Base-by-base conservation (phyloP, 2,797 vertebrate genomes). In the Miichthys miiuy region DNA sequence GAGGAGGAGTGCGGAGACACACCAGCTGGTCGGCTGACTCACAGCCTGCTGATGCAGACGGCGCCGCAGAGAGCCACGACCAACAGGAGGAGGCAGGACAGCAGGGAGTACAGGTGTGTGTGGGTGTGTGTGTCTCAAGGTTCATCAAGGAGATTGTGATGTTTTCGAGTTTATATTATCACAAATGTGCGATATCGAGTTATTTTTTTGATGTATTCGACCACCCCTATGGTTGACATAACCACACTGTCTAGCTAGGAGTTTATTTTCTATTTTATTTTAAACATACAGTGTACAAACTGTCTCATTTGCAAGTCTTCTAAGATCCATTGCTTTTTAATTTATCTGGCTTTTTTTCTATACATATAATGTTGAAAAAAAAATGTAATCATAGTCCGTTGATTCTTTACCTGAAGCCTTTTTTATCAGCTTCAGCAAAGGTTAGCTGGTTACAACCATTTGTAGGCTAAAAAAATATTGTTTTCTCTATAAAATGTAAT, bases 31-130 rank as follows among this genome's bases (percentile, higher is more conserved):
- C 89, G 95, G 84, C 93, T 98, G 78, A 96, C 97, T 0, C 96
- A 97, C 86, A 97, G 96, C 93, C 95, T 99, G 89, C 94, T 97
- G 10, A 95, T 97, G 95, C 97, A 98, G 90, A 96, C 96, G 0
- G 95, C 93, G 0, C 88, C 95, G 0, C 96, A 96, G 41, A 95
- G 97, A 1, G 87, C 95, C 11, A 68, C 94, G 3, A 71, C 93
- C 0, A 92, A 85, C 75, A 93, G 96, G 89, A 95, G 95, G 80
- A 94, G 92, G 92, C 96, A 92, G 48, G 97, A 97, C 85, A 95
- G 93, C 76, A 94, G 96, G 87, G 97, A 98, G 92, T 96, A 95
- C 95, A 97, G 97, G 98, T 98, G 91, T 84, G 86, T 86, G 60
- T 75, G 30, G 21, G 23, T 61, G 23, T 42, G 96, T 97, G 90